Percentiles rank a stretch among this genome's conserved stretches.
Conservation (phyloP, 2,888 invertebrate species). For the Zygaena filipendulae region DNA sequence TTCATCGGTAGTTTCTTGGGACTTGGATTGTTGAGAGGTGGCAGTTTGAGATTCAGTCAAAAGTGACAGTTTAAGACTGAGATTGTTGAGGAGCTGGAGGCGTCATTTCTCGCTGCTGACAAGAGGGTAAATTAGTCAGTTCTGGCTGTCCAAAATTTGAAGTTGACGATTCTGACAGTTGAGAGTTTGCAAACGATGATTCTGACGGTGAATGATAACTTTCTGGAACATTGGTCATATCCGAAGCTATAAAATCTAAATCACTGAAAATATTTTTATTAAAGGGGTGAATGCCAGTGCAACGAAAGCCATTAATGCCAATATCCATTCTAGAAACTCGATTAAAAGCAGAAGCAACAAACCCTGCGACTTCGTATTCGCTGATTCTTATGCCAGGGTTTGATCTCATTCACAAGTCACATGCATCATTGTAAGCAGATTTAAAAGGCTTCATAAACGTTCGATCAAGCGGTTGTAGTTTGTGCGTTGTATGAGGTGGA, state of each 20-base stretch:
- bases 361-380: slow-evolving; percentile 15
- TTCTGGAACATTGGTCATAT: slow-evolving; percentile 4
- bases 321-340: slow-evolving; percentile 13
- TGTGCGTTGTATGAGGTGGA: slow-evolving; percentile 15
- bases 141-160: not conserved
- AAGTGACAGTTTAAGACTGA: not conserved
- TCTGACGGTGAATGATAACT: slow-evolving; percentile 3
- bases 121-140: not conserved
- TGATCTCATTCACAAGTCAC: slow-evolving; percentile 15
- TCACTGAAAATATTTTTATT: slow-evolving; percentile 15
- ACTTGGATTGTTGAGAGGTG: not conserved
- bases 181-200: not conserved
- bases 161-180: not conserved
- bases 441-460: slow-evolving; percentile 15
- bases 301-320: slow-evolving; percentile 15
- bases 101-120: slow-evolving; percentile 1
- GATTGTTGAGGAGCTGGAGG: not conserved
- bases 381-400: slow-evolving; percentile 12
- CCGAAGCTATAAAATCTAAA: slow-evolving; percentile 9
- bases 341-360: slow-evolving; percentile 13
- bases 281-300: slow-evolving; percentile 29
- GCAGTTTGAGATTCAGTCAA: slow-evolving; percentile 3
- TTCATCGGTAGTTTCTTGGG: no score
- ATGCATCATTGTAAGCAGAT: slow-evolving; percentile 7
- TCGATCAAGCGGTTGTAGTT: slow-evolving; percentile 16